Conservation (phyloP, 2,797 vertebrate species). For the Lycodopsis pacificus region DNA sequence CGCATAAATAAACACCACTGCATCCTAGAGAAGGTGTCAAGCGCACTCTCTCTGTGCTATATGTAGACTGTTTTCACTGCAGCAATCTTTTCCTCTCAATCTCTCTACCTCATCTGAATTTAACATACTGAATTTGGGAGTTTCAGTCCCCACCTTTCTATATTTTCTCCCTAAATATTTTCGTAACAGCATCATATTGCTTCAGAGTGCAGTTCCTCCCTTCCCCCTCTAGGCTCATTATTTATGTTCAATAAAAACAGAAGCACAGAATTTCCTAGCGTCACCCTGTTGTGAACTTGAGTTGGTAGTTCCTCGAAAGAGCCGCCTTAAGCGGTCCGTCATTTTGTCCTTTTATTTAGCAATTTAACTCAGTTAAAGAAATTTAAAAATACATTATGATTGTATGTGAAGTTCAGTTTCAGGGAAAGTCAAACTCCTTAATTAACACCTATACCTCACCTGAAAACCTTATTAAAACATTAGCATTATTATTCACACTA, state of each 20-base stretch:
- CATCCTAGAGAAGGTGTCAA: slow-evolving; percentile 2
- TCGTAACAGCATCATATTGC: not conserved
- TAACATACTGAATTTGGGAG: not conserved
- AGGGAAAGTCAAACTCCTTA: too few relatives aligned
- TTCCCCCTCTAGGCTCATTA: not conserved
- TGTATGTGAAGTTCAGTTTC: too few relatives aligned
- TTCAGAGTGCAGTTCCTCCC: not conserved
- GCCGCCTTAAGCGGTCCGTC: not conserved
- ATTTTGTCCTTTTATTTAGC: not conserved
- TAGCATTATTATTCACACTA: too few relatives aligned
- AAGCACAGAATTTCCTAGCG: not conserved
- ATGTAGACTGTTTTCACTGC: not conserved
- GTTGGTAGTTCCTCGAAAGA: not conserved
- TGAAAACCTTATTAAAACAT: too few relatives aligned
- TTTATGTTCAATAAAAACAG: slow-evolving; percentile 11
- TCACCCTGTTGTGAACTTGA: not conserved
- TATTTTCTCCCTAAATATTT: not conserved
- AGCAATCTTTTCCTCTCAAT: not conserved
- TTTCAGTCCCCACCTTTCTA: not conserved
- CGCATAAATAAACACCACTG: slow-evolving; percentile 20
- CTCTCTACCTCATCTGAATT: slow-evolving; percentile 4
- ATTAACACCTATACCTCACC: too few relatives aligned
- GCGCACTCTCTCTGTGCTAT: not conserved
- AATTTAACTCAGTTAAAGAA: not conserved
- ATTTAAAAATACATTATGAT: not conserved